Evolutionary conservation across 1,140 invertebrate species (phyloP), one percentile per base, ranked within the genome.

Genomic region (Teleogryllus occipitalis): DNA sequence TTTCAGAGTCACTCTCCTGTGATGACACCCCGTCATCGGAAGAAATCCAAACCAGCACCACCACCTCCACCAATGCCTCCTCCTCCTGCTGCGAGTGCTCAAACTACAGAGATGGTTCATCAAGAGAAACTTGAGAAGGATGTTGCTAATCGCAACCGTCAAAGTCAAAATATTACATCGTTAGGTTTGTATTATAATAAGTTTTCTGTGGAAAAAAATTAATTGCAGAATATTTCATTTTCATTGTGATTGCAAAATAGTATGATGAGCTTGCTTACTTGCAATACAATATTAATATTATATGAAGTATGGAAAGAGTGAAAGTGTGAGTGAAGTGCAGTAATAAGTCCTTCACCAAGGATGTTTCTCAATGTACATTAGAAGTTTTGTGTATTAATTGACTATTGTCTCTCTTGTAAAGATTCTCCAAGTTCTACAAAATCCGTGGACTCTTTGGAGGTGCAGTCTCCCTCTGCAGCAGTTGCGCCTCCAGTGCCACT

Each of bases 41-140:
- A 88, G 27, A 91, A 91, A 84, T 82, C 82, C 8, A 88, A 88
- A 82, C 87, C 87, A 79, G 90, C 90, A 7, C 90, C 90, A 27
- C 86, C 86, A 10, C 90, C 90, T 39, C 90, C 90, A 27, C 80
- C 84, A 54, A 81, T 83, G 7, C 83, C 84, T 8, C 86, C 65
- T n/a, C 39, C 7, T 21, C 21, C n/a, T 54, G n/a, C 27, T 15
- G 78, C 65, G 46, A 81, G 83, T 18, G 47, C 14, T 77, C 18
- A 47, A n/a, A 39, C 76, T 7, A 21, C 74, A 54, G 80, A 83
- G 39, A 86, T 86, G 83, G 88, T 89, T 77, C 87, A 88, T 76
- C 54, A 65, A 65, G 85, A 89, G 65, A 90, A 91, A 81, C 85
- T 85, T 48, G 87, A 85, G 73, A 90, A 91, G 82, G 89, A 91